phyloP scores from a whole-genome alignment of 2,797 vertebrate species.

The Oreortyx pictus region DNA sequence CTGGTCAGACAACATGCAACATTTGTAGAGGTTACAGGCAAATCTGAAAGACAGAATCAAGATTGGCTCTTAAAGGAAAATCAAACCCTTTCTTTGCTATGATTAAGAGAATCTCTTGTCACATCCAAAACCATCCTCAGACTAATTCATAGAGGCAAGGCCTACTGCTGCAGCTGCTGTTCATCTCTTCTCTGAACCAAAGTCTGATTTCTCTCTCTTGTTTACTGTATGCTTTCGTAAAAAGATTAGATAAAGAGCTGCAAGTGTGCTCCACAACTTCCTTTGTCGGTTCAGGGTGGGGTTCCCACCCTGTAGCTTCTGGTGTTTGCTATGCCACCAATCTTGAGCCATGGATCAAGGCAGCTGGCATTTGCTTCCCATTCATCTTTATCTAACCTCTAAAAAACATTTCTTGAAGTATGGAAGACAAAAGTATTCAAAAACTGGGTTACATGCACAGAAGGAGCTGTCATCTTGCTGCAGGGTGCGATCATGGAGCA shows the following conservation, averaged over 20 bases:
- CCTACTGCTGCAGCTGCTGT: background rate
- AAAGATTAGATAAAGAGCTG: slow-evolving; percentile 62
- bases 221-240: slow-evolving; percentile 64
- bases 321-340: background rate
- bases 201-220: slow-evolving; percentile 22
- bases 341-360: background rate
- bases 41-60: background rate
- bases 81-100: background rate
- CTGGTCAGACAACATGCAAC: background rate
- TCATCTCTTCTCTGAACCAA: background rate
- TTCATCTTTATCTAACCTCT: background rate
- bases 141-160: background rate
- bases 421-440: background rate
- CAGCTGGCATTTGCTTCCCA: background rate
- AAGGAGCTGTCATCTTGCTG: background rate
- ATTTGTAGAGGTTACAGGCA: background rate
- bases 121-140: background rate
- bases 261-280: slow-evolving; percentile 43
- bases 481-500: background rate
- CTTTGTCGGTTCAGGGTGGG: slow-evolving; percentile 49
- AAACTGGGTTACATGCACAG: background rate
- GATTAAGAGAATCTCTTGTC: background rate
- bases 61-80: background rate
- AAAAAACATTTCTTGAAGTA: background rate
- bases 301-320: background rate